Evolutionary conservation across 2,797 vertebrate species (phyloP), one percentile per base, ranked within the genome.

Genomic region (Coranthus polyacanthus): DNA sequence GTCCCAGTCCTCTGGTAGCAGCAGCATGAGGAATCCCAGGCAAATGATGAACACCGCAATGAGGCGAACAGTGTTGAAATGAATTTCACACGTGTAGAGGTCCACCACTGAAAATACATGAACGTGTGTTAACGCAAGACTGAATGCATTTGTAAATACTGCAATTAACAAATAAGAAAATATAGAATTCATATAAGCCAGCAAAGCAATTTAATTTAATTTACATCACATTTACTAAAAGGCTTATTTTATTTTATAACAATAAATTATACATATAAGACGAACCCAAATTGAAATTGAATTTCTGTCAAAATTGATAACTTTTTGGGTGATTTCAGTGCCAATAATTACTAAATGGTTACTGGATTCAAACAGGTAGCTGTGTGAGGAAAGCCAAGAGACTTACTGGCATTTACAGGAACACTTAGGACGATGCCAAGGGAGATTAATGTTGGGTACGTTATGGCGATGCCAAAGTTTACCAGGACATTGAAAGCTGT

Each of bases 381-480:
- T 44, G 16, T 57, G 9, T 53, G 45, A 69, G 38, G 7, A 78
- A 79, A 57, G 59, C 58, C 57, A 45, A 67, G 36, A 58, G 39
- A 85, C 92, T 96, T 94, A 98, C 97, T 93, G 59, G 96, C 97
- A 41, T 98, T 99, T 70, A 98, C 97, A 84, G 97, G 97, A 68
- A 99, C 96, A 79, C 97, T 99, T 78, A 99, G 83, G 83, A 99
- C 95, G 66, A 99, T 96, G 78, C 97, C 97, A 17, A 98, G 93
- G 54, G 97, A 99, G 90, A 99, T 98, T 89, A 97, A 89, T 11
- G 94, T 98, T 12, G 97, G 97, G 81, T 97, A 97, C 0, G 97
- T 99, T 79, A 99, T 89, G n/a, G 97, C 97, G 38, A 99, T 96
- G 79, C 97, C 97, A 89, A 99, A 99, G 92, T 99, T 98, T 80